These are phyloP conservation scores for Clarias laeviceps DNA, from an alignment of 2,797 vertebrate species.

Conservation along the genomic window DNA sequence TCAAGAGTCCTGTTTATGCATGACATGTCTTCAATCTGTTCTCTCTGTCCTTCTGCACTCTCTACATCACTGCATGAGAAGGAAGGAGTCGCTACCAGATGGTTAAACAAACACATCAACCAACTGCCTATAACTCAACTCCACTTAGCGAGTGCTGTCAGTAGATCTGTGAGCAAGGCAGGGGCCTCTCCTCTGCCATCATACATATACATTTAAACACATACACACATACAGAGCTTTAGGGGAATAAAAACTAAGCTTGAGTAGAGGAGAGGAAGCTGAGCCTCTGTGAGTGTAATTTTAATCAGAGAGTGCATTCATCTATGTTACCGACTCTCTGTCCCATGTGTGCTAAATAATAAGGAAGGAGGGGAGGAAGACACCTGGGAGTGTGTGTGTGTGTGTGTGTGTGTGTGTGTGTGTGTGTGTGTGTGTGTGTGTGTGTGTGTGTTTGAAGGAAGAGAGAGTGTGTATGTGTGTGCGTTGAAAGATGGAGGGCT, in stretches of 20 bases:
- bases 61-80: conserved; percentile 76
- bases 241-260: conserved; percentile 56
- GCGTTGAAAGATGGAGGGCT: conserved; percentile 39
- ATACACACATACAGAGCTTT: conserved; percentile 30
- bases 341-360: conserved; percentile 65
- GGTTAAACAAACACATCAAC: conserved; percentile 85
- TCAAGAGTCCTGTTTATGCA: conserved; percentile 37
- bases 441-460: background rate
- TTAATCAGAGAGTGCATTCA: conserved; percentile 76
- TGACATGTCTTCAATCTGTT: conserved; percentile 67
- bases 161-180: conserved; percentile 65
- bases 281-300: conserved; percentile 73
- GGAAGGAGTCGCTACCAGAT: conserved; percentile 81
- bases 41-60: conserved; percentile 74
- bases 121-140: conserved; percentile 85
- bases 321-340: conserved; percentile 64
- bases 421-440: background rate
- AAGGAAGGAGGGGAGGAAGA: conserved; percentile 49
- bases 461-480: conserved; percentile 18
- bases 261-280: conserved; percentile 46
- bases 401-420: background rate
- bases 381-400: conserved; percentile 58
- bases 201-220: conserved; percentile 48
- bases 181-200: conserved; percentile 55
- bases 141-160: conserved; percentile 83